Evolutionary conservation across 2,113 vertebrate species (phyloP).

Genomic region (Thermophis baileyi): DNA sequence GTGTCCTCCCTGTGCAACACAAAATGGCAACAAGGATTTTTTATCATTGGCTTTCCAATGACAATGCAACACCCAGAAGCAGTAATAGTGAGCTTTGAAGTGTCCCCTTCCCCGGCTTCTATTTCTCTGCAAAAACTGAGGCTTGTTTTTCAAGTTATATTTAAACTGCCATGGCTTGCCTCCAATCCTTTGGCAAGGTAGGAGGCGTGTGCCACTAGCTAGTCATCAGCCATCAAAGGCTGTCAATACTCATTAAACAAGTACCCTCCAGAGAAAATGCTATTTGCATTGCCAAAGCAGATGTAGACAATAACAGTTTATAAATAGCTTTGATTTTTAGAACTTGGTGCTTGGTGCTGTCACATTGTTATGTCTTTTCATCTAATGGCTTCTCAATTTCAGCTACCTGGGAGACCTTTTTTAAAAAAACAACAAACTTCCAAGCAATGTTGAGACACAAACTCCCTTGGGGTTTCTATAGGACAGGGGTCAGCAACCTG

Average conservation of each 20-base stretch:
- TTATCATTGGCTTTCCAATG: neutral
- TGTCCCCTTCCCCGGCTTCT: neutral
- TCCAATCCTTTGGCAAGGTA: neutral
- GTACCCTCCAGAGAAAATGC: neutral
- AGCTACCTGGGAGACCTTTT: neutral
- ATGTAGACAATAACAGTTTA: neutral
- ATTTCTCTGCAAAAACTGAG: neutral
- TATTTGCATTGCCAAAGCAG: neutral
- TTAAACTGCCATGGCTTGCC: neutral
- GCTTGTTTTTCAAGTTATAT: neutral
- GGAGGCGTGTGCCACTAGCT: neutral
- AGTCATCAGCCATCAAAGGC: neutral
- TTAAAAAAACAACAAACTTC: neutral
- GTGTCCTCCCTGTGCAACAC: neutral
- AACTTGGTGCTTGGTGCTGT: neutral
- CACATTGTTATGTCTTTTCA: neutral
- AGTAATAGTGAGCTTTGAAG: neutral
- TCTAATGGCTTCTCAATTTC: neutral
- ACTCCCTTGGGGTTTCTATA: neutral
- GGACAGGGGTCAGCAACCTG: too few species aligned
- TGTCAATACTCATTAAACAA: neutral
- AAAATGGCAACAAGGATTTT: neutral
- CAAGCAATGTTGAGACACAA: neutral
- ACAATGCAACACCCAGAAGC: neutral
- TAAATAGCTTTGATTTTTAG: neutral